phyloP scores from a whole-genome alignment of 2,888 invertebrate genomes.

The Watsonalla binaria region DNA sequence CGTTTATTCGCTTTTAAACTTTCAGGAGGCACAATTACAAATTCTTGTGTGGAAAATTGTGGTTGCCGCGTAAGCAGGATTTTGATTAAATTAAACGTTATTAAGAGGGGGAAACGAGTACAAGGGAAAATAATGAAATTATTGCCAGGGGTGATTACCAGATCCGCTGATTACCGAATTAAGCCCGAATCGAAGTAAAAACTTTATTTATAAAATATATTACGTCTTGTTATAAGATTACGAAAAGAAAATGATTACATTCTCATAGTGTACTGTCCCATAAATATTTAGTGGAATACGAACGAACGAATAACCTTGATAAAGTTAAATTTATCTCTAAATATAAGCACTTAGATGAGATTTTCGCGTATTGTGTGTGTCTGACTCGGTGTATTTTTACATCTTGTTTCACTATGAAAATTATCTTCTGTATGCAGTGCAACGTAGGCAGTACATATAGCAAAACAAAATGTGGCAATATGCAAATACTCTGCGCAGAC shows the following conservation, averaged over 20 bases:
- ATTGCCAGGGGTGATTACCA: slow-evolving; percentile 46
- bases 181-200: slow-evolving; percentile 6
- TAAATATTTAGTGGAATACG: too few relatives aligned
- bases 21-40: slow-evolving; percentile 45
- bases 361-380: too few relatives aligned
- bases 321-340: too few relatives aligned
- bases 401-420: too few relatives aligned
- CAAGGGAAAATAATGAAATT: slow-evolving; percentile 70
- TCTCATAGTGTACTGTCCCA: too few relatives aligned
- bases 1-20: slow-evolving; percentile 29
- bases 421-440: background rate
- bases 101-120: slow-evolving; percentile 60
- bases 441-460: background rate
- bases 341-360: too few relatives aligned
- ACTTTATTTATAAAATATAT: background rate
- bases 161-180: slow-evolving; percentile 35
- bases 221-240: background rate
- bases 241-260: too few relatives aligned
- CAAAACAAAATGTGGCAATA: slow-evolving; percentile 27
- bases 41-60: slow-evolving; percentile 57
- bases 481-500: slow-evolving; percentile 46
- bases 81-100: slow-evolving; percentile 72
- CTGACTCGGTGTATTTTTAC: too few relatives aligned
- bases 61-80: slow-evolving; percentile 53
- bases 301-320: too few relatives aligned